Conservation (phyloP, 2,113 vertebrate species). For the Coturnix japonica region DNA sequence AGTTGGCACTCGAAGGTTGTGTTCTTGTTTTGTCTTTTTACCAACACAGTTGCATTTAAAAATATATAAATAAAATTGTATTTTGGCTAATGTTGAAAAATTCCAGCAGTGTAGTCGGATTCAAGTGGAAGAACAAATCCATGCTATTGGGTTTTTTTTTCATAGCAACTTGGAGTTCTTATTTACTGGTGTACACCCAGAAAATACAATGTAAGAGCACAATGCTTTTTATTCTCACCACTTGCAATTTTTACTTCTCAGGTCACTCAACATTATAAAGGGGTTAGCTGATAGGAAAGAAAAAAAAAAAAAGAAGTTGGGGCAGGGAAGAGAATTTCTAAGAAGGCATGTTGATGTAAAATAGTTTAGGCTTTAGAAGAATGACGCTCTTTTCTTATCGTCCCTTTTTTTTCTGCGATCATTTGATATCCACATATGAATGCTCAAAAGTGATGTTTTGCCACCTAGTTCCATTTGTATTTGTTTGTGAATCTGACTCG, state of each 20-base stretch:
- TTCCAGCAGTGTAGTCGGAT: slow-evolving; percentile 48
- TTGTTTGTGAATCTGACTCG: slow-evolving; percentile 56
- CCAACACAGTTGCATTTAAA: slow-evolving; percentile 64
- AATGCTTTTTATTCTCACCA: not conserved
- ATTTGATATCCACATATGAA: slow-evolving; percentile 4
- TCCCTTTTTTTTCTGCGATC: not conserved
- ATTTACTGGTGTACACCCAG: slow-evolving; percentile 64
- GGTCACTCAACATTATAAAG: slow-evolving; percentile 71
- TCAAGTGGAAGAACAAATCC: slow-evolving; percentile 49
- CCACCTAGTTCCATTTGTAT: slow-evolving; percentile 47
- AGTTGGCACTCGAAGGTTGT: slow-evolving; percentile 58
- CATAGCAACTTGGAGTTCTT: slow-evolving; percentile 64
- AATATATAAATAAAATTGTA: slow-evolving; percentile 67
- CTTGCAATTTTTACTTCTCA: slow-evolving; percentile 72
- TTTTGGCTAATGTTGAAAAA: slow-evolving; percentile 61
- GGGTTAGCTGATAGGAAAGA: slow-evolving; percentile 47
- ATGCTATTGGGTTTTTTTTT: slow-evolving; percentile 10
- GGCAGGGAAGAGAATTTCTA: slow-evolving; percentile 29
- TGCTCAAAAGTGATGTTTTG: slow-evolving; percentile 53
- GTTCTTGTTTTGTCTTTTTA: slow-evolving; percentile 60
- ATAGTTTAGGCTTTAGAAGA: slow-evolving; percentile 69
- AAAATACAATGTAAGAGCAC: slow-evolving; percentile 70
- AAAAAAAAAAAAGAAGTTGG: not conserved
- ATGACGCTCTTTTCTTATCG: slow-evolving; percentile 37
- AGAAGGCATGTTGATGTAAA: slow-evolving; percentile 49